Evolutionary conservation across 2,888 invertebrate genomes (phyloP).

Genomic region (Halictus quadricinctus): DNA sequence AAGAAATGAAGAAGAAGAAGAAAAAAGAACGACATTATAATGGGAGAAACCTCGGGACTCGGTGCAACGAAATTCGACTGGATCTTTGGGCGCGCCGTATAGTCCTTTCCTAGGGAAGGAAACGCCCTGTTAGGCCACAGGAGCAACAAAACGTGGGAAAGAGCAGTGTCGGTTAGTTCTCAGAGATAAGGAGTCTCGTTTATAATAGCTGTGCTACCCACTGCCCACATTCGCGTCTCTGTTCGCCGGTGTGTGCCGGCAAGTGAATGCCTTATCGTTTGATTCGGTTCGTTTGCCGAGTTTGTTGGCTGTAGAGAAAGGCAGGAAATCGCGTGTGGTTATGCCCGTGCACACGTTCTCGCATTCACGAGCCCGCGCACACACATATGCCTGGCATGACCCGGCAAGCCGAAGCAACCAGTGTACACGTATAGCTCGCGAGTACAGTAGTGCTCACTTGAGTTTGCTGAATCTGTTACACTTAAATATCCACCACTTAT

Average conservation of each 20-base stretch:
- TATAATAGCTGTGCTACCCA: conserved; percentile 73
- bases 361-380: not conserved
- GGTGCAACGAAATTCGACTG: conserved; percentile 64
- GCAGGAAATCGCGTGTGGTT: conserved; percentile 75
- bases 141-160: conserved; percentile 78
- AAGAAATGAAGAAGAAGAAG: not conserved
- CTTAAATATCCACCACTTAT: not conserved
- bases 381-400: conserved; percentile 31
- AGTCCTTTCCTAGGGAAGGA: conserved; percentile 18
- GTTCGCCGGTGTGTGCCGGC: conserved; percentile 59
- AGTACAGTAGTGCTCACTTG: not conserved
- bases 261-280: conserved; percentile 77
- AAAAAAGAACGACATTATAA: not conserved
- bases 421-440: not conserved
- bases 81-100: conserved; percentile 57
- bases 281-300: conserved; percentile 75
- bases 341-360: conserved; percentile 44
- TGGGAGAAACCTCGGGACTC: conserved; percentile 30
- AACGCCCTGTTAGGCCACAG: conserved; percentile 55
- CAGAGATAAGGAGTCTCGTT: conserved; percentile 77
- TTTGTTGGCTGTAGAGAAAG: conserved; percentile 74
- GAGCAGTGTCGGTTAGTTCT: conserved; percentile 73
- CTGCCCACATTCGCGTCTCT: conserved; percentile 67
- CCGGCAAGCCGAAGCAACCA: not conserved
- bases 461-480: not conserved